Evolutionary conservation across 2,888 invertebrate species (phyloP), one percentile per base, ranked within the genome.

Genomic region (Apomyelois bistriatella): DNA sequence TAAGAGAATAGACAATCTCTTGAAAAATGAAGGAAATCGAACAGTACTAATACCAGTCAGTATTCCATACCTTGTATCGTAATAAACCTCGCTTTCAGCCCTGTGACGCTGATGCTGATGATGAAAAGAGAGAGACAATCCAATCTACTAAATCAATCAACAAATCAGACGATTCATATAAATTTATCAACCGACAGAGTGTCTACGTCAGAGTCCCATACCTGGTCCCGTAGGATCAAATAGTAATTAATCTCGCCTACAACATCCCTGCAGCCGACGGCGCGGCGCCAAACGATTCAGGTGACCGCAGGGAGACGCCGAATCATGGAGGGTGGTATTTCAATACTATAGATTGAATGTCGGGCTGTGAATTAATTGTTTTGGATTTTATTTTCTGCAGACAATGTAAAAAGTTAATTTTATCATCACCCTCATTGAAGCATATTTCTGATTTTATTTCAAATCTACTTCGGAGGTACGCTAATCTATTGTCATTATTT

Each of bases 211-310:
- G 75, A 3, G 22, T 22, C 5, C 22, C 22, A 77, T 76, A 68
- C 73, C 76, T 68, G 66, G 59, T 68, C 77, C 70, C 68, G 58
- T 53, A 68, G 74, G 75, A 80, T 81, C 80, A 81, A 82, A 85
- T 80, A 79, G 86, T 85, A 87, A 87, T 87, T 86, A 86, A 87
- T 87, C 84, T 52, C 43, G 36, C 9, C 42, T 43, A n/a, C n/a
- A n/a, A n/a, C 13, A 8, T 43, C n/a, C 10, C 52, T 16, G 38
- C 30, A 10, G 40, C 30, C 40, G 49, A 16, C 49, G 58, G 57
- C 57, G 60, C 64, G 64, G 64, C 64, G 53, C 58, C 54, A 53
- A 50, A 13, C 36, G 13, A 28, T 50, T 41, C 49, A 50, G 49
- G 49, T 50, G 49, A 50, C 49, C 49, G 48, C 48, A 37, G 49